Conservation (phyloP, 2,113 vertebrate genomes). For the Dinomys branickii region DNA sequence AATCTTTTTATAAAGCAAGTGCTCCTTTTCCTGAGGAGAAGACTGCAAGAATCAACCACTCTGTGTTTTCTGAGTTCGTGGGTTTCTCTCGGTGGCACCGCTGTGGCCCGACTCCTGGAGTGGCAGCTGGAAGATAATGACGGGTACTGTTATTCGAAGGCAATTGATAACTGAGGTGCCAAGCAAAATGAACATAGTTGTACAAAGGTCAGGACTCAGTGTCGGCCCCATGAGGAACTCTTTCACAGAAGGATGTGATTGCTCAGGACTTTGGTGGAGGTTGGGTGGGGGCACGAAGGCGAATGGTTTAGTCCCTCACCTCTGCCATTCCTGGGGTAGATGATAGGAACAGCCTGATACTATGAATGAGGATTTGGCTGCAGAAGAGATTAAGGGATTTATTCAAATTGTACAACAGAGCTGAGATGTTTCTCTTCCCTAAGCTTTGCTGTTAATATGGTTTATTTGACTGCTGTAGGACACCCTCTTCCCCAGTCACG, state of each 20-base stretch:
- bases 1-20: not conserved
- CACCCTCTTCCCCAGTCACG: not conserved
- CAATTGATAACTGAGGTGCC: not conserved
- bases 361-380: fast-evolving
- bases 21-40: not conserved
- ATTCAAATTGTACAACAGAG: not conserved
- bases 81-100: not conserved
- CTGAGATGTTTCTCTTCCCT: not conserved
- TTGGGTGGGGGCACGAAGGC: not conserved
- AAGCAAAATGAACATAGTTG: not conserved
- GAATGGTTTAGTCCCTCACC: fast-evolving
- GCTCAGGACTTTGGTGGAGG: not conserved
- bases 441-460: not conserved
- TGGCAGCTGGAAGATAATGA: not conserved
- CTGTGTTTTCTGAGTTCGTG: not conserved
- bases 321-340: fast-evolving
- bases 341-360: fast-evolving
- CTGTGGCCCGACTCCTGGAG: not conserved
- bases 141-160: not conserved
- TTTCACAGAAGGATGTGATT: not conserved
- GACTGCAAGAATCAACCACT: not conserved
- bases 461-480: not conserved
- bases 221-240: not conserved
- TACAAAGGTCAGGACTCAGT: not conserved
- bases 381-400: not conserved